Percentiles rank a stretch among this genome's conserved stretches.
Evolutionary conservation across 1,140 invertebrate genomes (phyloP).

Genomic region (Hirudo medicinalis): DNA sequence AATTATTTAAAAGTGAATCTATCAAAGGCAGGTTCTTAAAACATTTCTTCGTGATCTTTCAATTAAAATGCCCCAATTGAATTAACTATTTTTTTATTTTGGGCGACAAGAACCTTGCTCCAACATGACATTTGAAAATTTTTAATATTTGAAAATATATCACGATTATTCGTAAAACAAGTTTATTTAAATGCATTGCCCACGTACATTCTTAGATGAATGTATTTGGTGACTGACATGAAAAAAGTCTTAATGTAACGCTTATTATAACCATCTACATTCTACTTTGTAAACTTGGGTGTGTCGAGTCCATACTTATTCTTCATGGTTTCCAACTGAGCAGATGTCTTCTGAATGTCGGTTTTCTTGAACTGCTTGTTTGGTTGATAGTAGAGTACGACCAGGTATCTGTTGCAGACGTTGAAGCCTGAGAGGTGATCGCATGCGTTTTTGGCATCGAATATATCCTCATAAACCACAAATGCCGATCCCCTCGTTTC

Average conservation of each 20-base stretch:
- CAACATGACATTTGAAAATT: neutral
- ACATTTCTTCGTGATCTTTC: too few species aligned
- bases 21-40: too few species aligned
- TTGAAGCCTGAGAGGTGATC: constrained; percentile 98
- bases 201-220: too few species aligned
- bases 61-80: too few species aligned
- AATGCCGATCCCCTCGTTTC: constrained; percentile 96
- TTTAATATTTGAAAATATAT: neutral
- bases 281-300: constrained; percentile 60
- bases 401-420: constrained; percentile 96
- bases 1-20: too few species aligned
- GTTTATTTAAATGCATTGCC: too few species aligned
- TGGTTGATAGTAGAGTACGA: constrained; percentile 57
- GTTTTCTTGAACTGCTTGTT: constrained; percentile 75
- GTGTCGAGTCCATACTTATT: constrained; percentile 68
- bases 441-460: constrained; percentile 99
- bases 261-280: constrained; percentile 31
- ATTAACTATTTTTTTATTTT: too few species aligned
- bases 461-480: constrained; percentile 98
- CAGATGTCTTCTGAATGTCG: constrained; percentile 89
- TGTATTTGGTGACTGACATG: too few species aligned
- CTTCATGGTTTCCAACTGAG: constrained; percentile 91
- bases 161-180: too few species aligned
- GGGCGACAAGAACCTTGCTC: too few species aligned
- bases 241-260: neutral